These are phyloP conservation scores for Ganaspis brasiliensis DNA, from an alignment of 2,888 invertebrate genomes.

Conservation along the genomic window DNA sequence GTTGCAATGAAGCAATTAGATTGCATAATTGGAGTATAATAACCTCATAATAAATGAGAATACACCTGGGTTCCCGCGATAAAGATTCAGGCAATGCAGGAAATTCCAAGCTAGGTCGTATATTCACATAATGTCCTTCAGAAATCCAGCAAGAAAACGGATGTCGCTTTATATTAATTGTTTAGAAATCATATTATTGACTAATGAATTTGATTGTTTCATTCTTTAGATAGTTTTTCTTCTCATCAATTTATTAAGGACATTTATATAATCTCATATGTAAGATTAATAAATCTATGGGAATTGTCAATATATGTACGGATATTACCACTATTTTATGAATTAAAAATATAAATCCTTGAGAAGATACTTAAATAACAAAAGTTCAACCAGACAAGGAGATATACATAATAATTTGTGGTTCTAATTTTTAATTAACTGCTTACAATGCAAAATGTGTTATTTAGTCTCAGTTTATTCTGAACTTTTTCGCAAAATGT, in stretches of 20 bases:
- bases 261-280: not conserved
- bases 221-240: slow-evolving; percentile 4
- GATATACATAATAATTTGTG: not conserved
- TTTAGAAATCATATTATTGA: slow-evolving; percentile 17
- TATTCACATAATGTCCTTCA: slow-evolving; percentile 2
- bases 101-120: slow-evolving; percentile 37
- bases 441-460: not conserved
- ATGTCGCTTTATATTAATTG: slow-evolving; percentile 18
- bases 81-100: slow-evolving; percentile 22
- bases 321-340: not conserved
- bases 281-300: not conserved
- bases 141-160: slow-evolving; percentile 25
- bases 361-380: not conserved
- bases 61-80: slow-evolving; percentile 12
- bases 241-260: slow-evolving; percentile 27
- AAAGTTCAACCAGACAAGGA: not conserved
- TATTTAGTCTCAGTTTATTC: not conserved
- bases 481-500: slow-evolving; percentile 3
- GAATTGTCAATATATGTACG: not conserved
- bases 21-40: slow-evolving; percentile 23
- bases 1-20: slow-evolving; percentile 9
- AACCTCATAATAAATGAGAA: slow-evolving; percentile 10
- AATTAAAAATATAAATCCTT: not conserved
- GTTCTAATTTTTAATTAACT: not conserved
- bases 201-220: not conserved